These are phyloP conservation scores for Rhagium mordax DNA, from an alignment of 2,888 invertebrate species.

Conservation along the genomic window DNA sequence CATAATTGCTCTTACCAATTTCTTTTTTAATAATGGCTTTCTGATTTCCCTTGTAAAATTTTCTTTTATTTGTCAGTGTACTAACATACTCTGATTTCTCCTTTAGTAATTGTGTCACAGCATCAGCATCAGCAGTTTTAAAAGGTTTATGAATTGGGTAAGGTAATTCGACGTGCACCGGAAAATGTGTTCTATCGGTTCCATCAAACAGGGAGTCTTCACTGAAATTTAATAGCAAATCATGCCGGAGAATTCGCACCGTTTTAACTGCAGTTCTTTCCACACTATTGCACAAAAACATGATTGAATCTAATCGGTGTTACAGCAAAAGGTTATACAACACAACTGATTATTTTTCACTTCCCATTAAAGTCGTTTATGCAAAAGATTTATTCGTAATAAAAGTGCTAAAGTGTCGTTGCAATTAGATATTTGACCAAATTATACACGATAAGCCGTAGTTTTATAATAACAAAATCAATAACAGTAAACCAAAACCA, in stretches of 20 bases:
- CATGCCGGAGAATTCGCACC: slow-evolving; percentile 41
- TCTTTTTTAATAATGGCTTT: slow-evolving; percentile 39
- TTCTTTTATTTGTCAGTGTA: slow-evolving; percentile 30
- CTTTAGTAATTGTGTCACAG: slow-evolving; percentile 37
- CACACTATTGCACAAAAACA: background rate
- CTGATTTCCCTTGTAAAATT: slow-evolving; percentile 34
- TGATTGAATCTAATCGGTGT: background rate
- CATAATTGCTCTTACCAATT: slow-evolving; percentile 34
- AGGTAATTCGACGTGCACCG: slow-evolving; percentile 46
- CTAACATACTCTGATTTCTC: slow-evolving; percentile 42
- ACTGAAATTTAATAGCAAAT: slow-evolving; percentile 47
- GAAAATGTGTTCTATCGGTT: slow-evolving; percentile 39
- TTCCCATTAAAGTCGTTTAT: no score
- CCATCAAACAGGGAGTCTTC: slow-evolving; percentile 50
- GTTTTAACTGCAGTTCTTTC: slow-evolving; percentile 5
- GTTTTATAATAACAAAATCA: no score
- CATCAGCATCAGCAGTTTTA: slow-evolving; percentile 33
- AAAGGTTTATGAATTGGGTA: slow-evolving; percentile 49
- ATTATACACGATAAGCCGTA: no score
- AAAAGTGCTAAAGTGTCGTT: no score
- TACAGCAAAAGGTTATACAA: no score
- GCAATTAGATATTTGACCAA: no score
- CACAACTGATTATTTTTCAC: no score
- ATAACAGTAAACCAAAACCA: no score
- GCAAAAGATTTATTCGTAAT: no score